Evolutionary conservation across 2,113 vertebrate species (phyloP).

Genomic region (Bostrychus sinensis): DNA sequence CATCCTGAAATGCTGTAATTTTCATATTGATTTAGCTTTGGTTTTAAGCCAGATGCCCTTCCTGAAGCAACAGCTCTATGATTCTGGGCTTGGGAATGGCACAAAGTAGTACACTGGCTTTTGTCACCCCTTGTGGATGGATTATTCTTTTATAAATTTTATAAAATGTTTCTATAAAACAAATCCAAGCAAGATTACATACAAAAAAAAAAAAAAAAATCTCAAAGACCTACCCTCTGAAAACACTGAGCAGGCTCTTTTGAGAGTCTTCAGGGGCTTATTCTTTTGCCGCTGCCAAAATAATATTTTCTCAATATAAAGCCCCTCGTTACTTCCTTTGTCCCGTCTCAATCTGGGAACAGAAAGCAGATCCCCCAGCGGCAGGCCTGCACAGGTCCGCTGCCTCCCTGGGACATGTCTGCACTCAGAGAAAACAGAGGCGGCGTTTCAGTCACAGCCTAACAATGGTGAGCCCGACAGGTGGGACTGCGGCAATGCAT

Average conservation of each 20-base stretch:
- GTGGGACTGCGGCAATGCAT: constrained; percentile 64
- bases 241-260: background rate
- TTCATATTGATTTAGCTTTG: too few species aligned
- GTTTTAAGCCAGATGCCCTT: too few species aligned
- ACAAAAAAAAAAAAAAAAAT: background rate
- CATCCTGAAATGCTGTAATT: too few species aligned
- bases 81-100: too few species aligned
- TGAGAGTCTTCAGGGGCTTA: constrained; percentile 15
- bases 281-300: constrained; percentile 18
- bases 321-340: constrained; percentile 32
- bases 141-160: too few species aligned
- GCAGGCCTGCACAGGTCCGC: constrained; percentile 66
- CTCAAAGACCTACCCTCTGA: background rate
- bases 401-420: constrained; percentile 39
- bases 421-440: constrained; percentile 58
- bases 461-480: constrained; percentile 64
- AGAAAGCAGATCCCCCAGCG: constrained; percentile 48
- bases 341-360: constrained; percentile 44
- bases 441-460: constrained; percentile 44
- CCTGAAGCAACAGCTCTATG: too few species aligned
- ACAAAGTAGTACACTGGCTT: too few species aligned
- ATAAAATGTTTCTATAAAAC: background rate
- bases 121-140: too few species aligned
- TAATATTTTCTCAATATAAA: constrained; percentile 34
- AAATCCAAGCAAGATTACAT: background rate